Evolutionary conservation across 2,113 vertebrate species (phyloP), one percentile per base, ranked within the genome.

Genomic region (Drymodes brunneopygia): DNA sequence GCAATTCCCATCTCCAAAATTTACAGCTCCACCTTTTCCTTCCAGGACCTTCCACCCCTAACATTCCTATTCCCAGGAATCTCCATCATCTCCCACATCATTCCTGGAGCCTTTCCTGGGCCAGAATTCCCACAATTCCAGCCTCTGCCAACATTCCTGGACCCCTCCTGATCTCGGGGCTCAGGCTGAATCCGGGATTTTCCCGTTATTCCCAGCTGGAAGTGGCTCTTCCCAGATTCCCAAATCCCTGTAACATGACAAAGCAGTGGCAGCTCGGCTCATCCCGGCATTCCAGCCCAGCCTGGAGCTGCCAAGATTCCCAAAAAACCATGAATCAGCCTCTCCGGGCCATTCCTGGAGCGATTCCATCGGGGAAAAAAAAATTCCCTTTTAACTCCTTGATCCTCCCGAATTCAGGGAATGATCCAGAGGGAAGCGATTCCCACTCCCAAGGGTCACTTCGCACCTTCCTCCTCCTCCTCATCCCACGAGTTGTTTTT

Each of bases 361-460:
- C 1, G 13, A 65, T 65, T 79, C 75, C 60, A 23, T 0, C 5
- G 2, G 24, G 60, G 47, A 19, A 53, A 18, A 47, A 47, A 14
- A 38, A 38, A 38, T 13, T 2, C 8, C 5, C 14, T 42, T 5
- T 3, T 31, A n/a, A 2, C 11, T 12, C 31, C 47, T 13, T 5
- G 4, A 3, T 3, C 36, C 58, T 10, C 36, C 60, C 15, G 2
- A 38, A 38, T 2, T 7, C 57, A 5, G 38, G 75, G 75, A 64
- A 53, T 10, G 50, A 64, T 64, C 60, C 60, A 1, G 19, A 1
- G 47, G 75, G 60, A 79, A 53, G 75, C 38, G 19, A 23, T 29
- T 79, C 60, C 60, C 48, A 15, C 48, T 53, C 60, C 60, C 38
- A 3, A 36, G 31, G 60, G 38, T 79, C 60, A 16, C 19, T 44